Base-by-base conservation (phyloP, 2,113 vertebrate species). In the Octodon degus region DNA sequence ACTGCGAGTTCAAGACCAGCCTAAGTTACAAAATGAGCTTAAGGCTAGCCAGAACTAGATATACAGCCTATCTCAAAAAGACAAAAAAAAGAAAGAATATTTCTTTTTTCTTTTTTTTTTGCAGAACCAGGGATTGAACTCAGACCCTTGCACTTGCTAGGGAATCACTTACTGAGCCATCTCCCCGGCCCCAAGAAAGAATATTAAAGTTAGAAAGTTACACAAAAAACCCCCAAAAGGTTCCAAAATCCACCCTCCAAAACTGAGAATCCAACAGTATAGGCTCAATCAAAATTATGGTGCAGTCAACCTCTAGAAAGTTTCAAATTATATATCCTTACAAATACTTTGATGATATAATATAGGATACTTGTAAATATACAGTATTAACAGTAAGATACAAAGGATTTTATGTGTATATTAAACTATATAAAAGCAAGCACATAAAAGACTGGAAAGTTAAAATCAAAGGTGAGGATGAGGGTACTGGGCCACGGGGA, bases 221-320 rank as follows among this genome's bases (percentile, higher is more conserved):
- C 13, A 11, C 27, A 65, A 67, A 68, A 19, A 8, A 22, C 55
- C 55, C 55, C 55, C 55, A 68, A 67, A 94, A 85, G n/a, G 89
- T 87, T 40, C 17, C 20, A 50, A 79, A 53, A 85, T 77, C 43
- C 24, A 30, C 40, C 6, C 47, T 7, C 58, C 25, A 55, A 77
- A 86, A 87, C 30, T 34, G 84, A 94, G 90, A 95, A 77, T 81
- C 50, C 81, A 92, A 72, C 84, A 95, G 58, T 13, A 85, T 96
- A 72, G 83, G 90, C 86, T 68, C 53, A 96, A 40, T 92, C 19
- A 82, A 89, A 94, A 95, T 93, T 95, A 95, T 72, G 94, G 85
- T 96, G 68, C 87, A 93, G 79, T 81, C 60, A 77, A 58, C 93
- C 63, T 79, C 60, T 65, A 37, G 62, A 93, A 79, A 77, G 34